Evolutionary conservation across 2,797 vertebrate genomes (phyloP), one percentile per base, ranked within the genome.

Genomic region (Helarctos malayanus): DNA sequence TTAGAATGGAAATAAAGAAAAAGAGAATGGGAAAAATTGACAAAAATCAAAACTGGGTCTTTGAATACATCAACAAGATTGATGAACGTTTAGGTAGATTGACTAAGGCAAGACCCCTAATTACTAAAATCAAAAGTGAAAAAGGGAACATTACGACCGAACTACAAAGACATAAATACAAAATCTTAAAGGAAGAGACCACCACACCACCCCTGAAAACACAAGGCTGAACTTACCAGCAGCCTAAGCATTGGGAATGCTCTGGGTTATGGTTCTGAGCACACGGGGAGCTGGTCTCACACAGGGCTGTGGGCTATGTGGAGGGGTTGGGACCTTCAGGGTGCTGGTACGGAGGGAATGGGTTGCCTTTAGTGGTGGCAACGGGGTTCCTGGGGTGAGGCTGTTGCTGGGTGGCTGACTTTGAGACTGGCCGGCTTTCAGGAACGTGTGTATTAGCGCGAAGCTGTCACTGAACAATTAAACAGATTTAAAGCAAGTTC

Each of bases 11-110:
- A 61, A 65, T 71, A 76, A 88, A 47, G 85, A 32, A 89, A 89
- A 89, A 89, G 27, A 54, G n/a, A 79, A 68, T 54, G 78, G 56
- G 38, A 91, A 81, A 75, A 86, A 87, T 3, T 21, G 41, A 94
- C 49, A 68, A 54, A 54, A 96, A 79, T 8, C 25, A 94, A 73
- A 18, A 38, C 16, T 80, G 25, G 7, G 52, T 57, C 45, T 75
- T 94, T 41, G 61, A 68, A 16, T 80, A 25, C 41, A 80, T 73
- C 47, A 80, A 80, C 29, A 91, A 79, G 52, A 54, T 41, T 35
- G 65, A 18, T 3, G 54, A 41, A 73, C 5, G 10, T 79, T 92
- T 84, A 79, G 16, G 29, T 65, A 83, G 45, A 47, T 9, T 45
- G 73, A 73, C 6, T 29, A 49, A 54, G 45, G 6, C 23, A 68